phyloP scores from a whole-genome alignment of 1,140 invertebrate species.

The Pantala flavescens region DNA sequence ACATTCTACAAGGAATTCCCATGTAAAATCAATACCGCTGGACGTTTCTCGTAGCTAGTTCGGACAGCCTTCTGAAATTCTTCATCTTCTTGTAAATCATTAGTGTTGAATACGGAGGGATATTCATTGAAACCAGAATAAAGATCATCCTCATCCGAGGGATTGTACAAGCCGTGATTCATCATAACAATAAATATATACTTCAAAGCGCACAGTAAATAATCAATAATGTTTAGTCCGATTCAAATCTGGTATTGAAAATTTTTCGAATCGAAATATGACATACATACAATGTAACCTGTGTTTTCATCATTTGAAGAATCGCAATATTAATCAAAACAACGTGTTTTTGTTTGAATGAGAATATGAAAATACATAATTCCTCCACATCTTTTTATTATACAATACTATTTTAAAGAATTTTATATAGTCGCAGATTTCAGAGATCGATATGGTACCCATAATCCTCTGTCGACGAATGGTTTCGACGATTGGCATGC shows the following conservation, averaged over 20 bases:
- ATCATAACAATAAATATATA: background rate
- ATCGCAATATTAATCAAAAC: too few species aligned
- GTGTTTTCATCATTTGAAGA: too few species aligned
- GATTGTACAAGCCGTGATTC: background rate
- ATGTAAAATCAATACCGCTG: conserved; percentile 34
- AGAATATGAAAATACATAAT: too few species aligned
- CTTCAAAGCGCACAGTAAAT: background rate
- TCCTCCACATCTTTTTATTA: too few species aligned
- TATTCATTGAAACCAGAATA: conserved; percentile 60
- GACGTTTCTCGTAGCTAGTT: conserved; percentile 47
- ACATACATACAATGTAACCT: too few species aligned
- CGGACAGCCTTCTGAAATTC: conserved; percentile 50
- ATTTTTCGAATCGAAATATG: background rate
- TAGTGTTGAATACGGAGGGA: conserved; percentile 48
- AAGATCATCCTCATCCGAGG: conserved; percentile 42
- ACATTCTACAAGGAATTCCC: background rate
- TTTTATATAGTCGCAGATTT: background rate
- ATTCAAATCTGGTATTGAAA: background rate
- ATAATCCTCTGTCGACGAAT: background rate
- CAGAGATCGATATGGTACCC: background rate
- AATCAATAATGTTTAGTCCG: background rate
- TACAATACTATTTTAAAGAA: too few species aligned
- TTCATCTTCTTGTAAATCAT: conserved; percentile 54
- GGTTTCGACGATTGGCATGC: background rate
- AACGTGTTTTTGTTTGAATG: too few species aligned